These are phyloP conservation scores for Scaptomyza graminum DNA, from an alignment of 1,140 invertebrate genomes.

Conservation along the genomic window DNA sequence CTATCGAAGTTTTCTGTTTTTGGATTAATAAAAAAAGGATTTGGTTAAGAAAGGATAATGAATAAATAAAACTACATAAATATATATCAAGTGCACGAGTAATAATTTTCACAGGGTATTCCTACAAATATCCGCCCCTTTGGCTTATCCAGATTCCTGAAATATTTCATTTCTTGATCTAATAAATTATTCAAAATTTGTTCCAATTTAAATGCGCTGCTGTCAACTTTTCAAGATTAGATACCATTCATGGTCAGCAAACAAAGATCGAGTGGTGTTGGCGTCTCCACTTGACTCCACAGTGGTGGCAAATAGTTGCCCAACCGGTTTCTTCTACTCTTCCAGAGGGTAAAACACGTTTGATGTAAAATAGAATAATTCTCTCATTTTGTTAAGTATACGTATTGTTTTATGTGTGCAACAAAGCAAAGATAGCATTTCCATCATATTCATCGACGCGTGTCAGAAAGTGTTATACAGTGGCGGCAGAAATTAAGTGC, in stretches of 20 bases:
- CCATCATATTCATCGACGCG: slow-evolving; percentile 23
- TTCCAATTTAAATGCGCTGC: slow-evolving; percentile 42
- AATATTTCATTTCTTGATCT: slow-evolving; percentile 54
- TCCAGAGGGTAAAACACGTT: background rate
- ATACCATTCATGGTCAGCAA: slow-evolving; percentile 72
- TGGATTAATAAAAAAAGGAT: no score
- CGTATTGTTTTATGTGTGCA: background rate
- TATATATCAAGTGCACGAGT: no score
- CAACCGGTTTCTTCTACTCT: slow-evolving; percentile 53
- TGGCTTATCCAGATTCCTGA: slow-evolving; percentile 60
- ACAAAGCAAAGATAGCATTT: background rate
- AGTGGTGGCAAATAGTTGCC: slow-evolving; percentile 32
- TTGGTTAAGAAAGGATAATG: no score
- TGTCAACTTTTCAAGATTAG: slow-evolving; percentile 59
- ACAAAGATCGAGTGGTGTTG: slow-evolving; percentile 41
- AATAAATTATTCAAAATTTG: slow-evolving; percentile 65
- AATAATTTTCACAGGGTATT: no score
- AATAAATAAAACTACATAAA: no score
- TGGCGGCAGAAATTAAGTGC: slow-evolving; percentile 61
- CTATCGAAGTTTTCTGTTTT: no score
- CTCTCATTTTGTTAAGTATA: background rate
- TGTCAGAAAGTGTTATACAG: slow-evolving; percentile 60
- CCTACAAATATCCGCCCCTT: background rate
- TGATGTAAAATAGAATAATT: no score
- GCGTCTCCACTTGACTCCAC: slow-evolving; percentile 58